Evolutionary conservation across 2,888 invertebrate genomes (phyloP).

Genomic region (Colostygia pectinataria): DNA sequence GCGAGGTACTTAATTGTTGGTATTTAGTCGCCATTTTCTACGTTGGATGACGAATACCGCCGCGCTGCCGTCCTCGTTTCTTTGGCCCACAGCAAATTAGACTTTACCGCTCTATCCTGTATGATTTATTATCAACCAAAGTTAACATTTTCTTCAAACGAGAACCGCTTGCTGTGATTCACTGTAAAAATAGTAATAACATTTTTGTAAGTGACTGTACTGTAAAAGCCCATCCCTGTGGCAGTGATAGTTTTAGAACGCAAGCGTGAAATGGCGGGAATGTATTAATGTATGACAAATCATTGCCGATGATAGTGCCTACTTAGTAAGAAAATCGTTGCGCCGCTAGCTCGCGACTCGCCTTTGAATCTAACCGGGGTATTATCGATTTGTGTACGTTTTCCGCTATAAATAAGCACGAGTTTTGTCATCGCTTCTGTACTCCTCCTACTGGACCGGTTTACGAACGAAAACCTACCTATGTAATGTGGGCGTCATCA

Average conservation of each 20-base stretch:
- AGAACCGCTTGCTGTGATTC: conserved; percentile 73
- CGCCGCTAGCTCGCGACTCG: conserved; percentile 26
- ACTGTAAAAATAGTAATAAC: conserved; percentile 72
- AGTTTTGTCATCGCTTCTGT: conserved; percentile 70
- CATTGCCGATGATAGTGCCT: conserved; percentile 44
- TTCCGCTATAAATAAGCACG: conserved; percentile 76
- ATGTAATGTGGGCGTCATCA: conserved; percentile 65
- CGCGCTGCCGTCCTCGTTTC: conserved; percentile 73
- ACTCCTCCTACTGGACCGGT: conserved; percentile 62
- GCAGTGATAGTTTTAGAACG: conserved; percentile 35
- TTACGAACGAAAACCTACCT: conserved; percentile 64
- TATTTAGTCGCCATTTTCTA: conserved; percentile 83
- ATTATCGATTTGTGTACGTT: conserved; percentile 79
- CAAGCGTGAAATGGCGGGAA: conserved; percentile 56
- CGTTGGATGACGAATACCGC: conserved; percentile 78
- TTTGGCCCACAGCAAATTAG: conserved; percentile 61
- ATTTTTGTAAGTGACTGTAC: conserved; percentile 54
- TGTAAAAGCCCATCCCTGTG: conserved; percentile 40
- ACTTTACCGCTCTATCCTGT: conserved; percentile 69
- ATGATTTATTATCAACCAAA: conserved; percentile 60
- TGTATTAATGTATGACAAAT: conserved; percentile 35
- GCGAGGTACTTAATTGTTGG: conserved; percentile 77
- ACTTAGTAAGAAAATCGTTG: conserved; percentile 40
- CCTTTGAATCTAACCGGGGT: conserved; percentile 49
- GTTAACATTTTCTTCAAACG: conserved; percentile 55